Evolutionary conservation across 2,113 vertebrate species (phyloP).

Genomic region (Hystrix brachyura): DNA sequence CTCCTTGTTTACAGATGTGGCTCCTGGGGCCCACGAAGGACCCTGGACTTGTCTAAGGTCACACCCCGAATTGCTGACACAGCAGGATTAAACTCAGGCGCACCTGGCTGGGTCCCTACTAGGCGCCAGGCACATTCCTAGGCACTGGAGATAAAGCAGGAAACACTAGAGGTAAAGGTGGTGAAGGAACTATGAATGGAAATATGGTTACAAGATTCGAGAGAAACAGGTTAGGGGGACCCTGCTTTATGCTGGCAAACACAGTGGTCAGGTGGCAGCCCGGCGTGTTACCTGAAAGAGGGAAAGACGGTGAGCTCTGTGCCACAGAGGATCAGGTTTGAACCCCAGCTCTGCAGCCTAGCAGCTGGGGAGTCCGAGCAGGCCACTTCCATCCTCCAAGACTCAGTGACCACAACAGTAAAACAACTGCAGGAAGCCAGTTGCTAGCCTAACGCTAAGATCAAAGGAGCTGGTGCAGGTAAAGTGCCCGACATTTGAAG

Average conservation of each 20-base stretch:
- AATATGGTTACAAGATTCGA: not conserved
- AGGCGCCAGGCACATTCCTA: not conserved
- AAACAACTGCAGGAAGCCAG: rapidly evolving
- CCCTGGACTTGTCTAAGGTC: not conserved
- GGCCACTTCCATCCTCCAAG: not conserved
- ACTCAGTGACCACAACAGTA: not conserved
- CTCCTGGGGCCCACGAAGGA: not conserved
- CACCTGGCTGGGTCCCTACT: not conserved
- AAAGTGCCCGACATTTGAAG: not conserved
- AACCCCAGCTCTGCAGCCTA: not conserved
- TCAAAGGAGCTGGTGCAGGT: not conserved
- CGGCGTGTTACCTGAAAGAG: not conserved
- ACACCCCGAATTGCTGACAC: not conserved
- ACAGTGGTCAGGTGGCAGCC: not conserved
- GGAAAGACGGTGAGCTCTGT: not conserved
- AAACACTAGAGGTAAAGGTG: not conserved
- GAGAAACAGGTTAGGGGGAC: not conserved
- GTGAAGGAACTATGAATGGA: not conserved
- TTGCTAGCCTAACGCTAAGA: not conserved
- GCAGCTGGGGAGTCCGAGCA: not conserved
- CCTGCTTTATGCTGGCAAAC: not conserved
- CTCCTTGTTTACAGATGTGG: not conserved
- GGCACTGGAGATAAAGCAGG: not conserved
- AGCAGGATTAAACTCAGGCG: not conserved
- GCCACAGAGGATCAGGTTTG: not conserved